Evolutionary conservation across 2,113 vertebrate genomes (phyloP).

Genomic region (Nesospiza acunhae): DNA sequence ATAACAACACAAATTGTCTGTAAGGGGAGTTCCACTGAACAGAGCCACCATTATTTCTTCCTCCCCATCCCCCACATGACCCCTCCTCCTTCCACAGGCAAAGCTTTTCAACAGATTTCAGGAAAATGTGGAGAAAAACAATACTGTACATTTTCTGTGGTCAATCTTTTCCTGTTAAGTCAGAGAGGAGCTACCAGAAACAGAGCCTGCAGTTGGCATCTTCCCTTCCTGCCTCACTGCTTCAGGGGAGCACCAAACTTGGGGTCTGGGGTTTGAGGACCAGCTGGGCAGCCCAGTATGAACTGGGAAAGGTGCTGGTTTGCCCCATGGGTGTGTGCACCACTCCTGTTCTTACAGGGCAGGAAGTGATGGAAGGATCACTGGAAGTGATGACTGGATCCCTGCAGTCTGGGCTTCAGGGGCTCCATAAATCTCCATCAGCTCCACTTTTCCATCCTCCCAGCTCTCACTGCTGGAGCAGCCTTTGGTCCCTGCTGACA

Average conservation of each 20-base stretch:
- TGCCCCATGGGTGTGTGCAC: not conserved
- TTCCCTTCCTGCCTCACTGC: not conserved
- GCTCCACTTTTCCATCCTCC: not conserved
- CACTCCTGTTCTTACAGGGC: not conserved
- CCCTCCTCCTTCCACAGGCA: not conserved
- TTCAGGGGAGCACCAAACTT: accelerated
- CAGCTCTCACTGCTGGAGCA: not conserved
- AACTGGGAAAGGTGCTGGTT: not conserved
- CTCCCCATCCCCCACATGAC: not conserved
- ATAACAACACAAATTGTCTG: not conserved
- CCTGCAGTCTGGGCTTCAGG: not conserved
- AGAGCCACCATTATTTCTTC: not conserved
- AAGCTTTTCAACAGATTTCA: not conserved
- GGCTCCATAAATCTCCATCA: not conserved
- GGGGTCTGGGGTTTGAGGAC: not conserved
- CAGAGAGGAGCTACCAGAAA: not conserved
- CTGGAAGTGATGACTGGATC: not conserved
- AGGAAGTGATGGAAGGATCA: not conserved
- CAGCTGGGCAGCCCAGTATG: not conserved
- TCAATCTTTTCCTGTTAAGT: not conserved
- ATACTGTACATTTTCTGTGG: not conserved
- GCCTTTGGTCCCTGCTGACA: not conserved
- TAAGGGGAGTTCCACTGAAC: not conserved
- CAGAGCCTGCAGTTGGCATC: not conserved
- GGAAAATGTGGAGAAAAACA: not conserved